Evolutionary conservation across 2,113 vertebrate genomes (phyloP).

Genomic region (Actenoides hombroni): DNA sequence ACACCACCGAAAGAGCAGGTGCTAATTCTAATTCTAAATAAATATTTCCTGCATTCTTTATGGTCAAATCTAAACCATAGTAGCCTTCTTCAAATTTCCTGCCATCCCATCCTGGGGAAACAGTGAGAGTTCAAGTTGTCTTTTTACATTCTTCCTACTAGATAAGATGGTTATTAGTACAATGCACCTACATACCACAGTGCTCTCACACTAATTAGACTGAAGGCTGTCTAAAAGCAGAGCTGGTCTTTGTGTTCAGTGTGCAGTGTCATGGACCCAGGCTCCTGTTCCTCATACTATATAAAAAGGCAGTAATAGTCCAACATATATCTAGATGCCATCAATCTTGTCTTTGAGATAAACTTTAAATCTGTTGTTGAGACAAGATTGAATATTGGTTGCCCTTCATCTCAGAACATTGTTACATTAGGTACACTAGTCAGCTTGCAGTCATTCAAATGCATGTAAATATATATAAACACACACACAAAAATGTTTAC

Average conservation of each 20-base stretch:
- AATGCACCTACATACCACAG: background rate
- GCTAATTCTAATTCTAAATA: conserved; percentile 76
- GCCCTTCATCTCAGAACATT: background rate
- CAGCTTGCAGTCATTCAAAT: background rate
- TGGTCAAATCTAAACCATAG: conserved; percentile 30
- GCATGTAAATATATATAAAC: background rate
- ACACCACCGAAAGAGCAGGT: conserved; percentile 49
- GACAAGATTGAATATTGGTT: background rate
- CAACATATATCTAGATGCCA: background rate
- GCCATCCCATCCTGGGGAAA: background rate
- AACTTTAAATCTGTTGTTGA: background rate
- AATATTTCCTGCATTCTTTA: conserved; percentile 74
- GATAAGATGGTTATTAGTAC: background rate
- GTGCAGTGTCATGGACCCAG: background rate
- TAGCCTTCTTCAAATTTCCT: conserved; percentile 14
- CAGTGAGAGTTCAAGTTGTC: background rate
- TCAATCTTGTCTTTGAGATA: background rate
- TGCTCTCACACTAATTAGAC: background rate
- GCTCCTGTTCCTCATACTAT: background rate
- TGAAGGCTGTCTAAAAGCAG: background rate
- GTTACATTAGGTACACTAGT: background rate
- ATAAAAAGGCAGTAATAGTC: background rate
- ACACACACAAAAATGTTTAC: background rate
- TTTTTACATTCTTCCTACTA: background rate
- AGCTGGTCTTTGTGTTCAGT: background rate